Evolutionary conservation across 2,113 vertebrate genomes (phyloP).

Genomic region (Synodontis membranacea): DNA sequence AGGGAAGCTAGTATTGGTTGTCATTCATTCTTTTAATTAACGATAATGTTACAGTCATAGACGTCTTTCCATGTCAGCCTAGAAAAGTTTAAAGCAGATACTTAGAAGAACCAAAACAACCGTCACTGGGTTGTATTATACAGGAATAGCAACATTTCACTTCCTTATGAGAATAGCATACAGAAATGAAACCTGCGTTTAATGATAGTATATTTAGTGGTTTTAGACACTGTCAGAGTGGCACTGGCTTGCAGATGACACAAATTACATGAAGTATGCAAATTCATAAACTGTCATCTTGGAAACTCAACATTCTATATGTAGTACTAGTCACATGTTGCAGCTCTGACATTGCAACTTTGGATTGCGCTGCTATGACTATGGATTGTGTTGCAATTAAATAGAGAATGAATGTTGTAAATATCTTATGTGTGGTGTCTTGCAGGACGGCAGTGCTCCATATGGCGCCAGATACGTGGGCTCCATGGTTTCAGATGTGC

Average conservation of each 20-base stretch:
- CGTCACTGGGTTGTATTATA: neutral
- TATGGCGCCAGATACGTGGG: conserved; percentile 92
- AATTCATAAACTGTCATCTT: neutral
- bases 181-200: neutral
- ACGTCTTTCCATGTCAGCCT: neutral
- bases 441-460: conserved; percentile 84
- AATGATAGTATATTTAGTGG: neutral
- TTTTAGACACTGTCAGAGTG: neutral
- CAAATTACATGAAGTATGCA: neutral
- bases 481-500: conserved; percentile 96
- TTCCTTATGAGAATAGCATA: neutral
- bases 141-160: neutral
- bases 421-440: neutral
- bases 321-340: neutral
- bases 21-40: neutral
- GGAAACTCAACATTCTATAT: neutral
- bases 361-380: neutral
- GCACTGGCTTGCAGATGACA: neutral
- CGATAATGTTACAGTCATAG: neutral
- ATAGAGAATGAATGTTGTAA: neutral
- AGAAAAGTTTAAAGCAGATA: neutral
- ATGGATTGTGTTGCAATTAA: neutral
- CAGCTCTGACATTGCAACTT: neutral
- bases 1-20: neutral
- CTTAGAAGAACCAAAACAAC: neutral